Evolutionary conservation across 2,797 vertebrate species (phyloP).

Genomic region (Scleropages formosus): DNA sequence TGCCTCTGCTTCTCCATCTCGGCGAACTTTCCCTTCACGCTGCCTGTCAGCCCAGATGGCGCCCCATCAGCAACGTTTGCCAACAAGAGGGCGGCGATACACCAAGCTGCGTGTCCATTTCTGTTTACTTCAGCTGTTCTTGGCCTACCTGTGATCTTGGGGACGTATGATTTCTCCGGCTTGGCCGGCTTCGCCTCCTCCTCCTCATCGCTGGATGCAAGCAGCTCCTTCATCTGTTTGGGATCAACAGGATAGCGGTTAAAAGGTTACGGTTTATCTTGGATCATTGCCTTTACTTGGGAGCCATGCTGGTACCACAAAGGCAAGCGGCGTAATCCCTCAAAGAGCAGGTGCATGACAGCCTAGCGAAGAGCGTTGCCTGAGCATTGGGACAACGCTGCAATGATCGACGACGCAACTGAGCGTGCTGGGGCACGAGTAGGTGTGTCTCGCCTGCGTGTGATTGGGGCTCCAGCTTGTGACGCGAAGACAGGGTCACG

Average conservation of each 20-base stretch:
- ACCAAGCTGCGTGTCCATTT: not conserved
- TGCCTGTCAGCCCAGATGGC: constrained; percentile 70
- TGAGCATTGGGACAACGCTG: too few relatives aligned
- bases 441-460: not conserved
- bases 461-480: too few relatives aligned
- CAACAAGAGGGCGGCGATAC: not conserved
- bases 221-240: constrained; percentile 90
- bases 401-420: not conserved
- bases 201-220: constrained; percentile 91
- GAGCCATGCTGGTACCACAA: constrained; percentile 68
- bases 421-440: not conserved
- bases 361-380: not conserved
- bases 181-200: constrained; percentile 81
- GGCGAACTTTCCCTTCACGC: constrained; percentile 95
- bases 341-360: constrained; percentile 62
- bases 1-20: constrained; percentile 98
- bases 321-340: constrained; percentile 64
- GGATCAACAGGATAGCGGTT: constrained; percentile 56
- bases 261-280: constrained; percentile 63
- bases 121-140: not conserved
- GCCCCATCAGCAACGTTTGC: not conserved
- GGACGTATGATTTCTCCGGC: constrained; percentile 91
- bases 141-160: constrained; percentile 92
- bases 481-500: too few relatives aligned
- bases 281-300: constrained; percentile 69